These are phyloP conservation scores for Regulus satrapa DNA, from an alignment of 2,113 vertebrate genomes.

Conservation along the genomic window DNA sequence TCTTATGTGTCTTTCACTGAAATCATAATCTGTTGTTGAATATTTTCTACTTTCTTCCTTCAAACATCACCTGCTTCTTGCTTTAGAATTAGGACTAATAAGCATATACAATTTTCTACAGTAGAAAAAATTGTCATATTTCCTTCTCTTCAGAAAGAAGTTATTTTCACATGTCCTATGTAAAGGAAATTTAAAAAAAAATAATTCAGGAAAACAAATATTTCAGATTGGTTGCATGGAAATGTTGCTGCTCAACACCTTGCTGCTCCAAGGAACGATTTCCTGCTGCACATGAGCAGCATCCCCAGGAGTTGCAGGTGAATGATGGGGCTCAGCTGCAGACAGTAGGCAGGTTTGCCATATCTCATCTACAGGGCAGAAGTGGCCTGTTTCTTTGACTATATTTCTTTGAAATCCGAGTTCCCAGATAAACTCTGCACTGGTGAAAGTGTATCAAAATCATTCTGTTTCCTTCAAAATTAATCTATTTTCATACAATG, in stretches of 20 bases:
- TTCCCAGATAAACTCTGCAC: not conserved
- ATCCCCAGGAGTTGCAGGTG: not conserved
- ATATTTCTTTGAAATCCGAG: not conserved
- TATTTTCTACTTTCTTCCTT: not conserved
- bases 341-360: not conserved
- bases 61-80: not conserved
- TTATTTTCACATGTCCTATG: not conserved
- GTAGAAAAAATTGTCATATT: not conserved
- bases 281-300: not conserved
- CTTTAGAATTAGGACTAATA: not conserved
- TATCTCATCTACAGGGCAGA: not conserved
- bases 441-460: not conserved
- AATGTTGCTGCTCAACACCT: not conserved
- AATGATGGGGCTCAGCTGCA: not conserved
- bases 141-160: not conserved
- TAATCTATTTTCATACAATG: not conserved
- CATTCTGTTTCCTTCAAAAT: not conserved
- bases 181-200: not conserved
- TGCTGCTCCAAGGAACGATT: not conserved
- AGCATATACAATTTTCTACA: fast-evolving
- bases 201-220: not conserved
- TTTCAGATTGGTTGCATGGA: not conserved
- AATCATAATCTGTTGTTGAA: not conserved
- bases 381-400: not conserved
- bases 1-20: not conserved